Percentiles rank a stretch among this genome's conserved stretches.
These are phyloP conservation scores for Sitobion miscanthi DNA, from an alignment of 1,140 invertebrate genomes.

Conservation along the genomic window DNA sequence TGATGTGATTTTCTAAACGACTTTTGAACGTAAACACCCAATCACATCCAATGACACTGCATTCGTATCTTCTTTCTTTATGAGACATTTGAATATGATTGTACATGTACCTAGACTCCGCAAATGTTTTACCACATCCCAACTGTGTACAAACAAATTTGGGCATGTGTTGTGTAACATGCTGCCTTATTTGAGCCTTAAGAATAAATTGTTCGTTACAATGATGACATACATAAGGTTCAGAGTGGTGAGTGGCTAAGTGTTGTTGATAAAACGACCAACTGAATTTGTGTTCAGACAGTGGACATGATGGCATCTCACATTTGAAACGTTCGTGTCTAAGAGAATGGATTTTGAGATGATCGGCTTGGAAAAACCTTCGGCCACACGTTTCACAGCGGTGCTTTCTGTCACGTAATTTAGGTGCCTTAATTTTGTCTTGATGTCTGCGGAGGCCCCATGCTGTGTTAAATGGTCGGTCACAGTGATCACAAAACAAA, in stretches of 20 bases:
- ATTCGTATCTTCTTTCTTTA: neutral
- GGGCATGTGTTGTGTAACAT: constrained; percentile 24
- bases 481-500: constrained; percentile 20
- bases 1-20: neutral
- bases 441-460: constrained; percentile 46
- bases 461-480: constrained; percentile 8
- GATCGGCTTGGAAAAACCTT: neutral
- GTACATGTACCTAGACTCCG: neutral
- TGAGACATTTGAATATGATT: neutral
- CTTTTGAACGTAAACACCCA: constrained; percentile 13
- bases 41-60: constrained; percentile 28
- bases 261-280: constrained; percentile 18
- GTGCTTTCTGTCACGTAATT: neutral
- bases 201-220: neutral
- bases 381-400: neutral
- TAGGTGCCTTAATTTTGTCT: neutral
- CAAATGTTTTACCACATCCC: constrained; percentile 30
- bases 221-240: neutral
- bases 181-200: constrained; percentile 9
- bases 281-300: neutral
- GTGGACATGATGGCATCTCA: neutral
- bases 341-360: neutral
- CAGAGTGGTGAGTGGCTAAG: neutral
- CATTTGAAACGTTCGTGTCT: constrained; percentile 41
- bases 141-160: neutral